These are phyloP conservation scores for Ailurus styani DNA, from an alignment of 2,113 vertebrate species.

Conservation along the genomic window DNA sequence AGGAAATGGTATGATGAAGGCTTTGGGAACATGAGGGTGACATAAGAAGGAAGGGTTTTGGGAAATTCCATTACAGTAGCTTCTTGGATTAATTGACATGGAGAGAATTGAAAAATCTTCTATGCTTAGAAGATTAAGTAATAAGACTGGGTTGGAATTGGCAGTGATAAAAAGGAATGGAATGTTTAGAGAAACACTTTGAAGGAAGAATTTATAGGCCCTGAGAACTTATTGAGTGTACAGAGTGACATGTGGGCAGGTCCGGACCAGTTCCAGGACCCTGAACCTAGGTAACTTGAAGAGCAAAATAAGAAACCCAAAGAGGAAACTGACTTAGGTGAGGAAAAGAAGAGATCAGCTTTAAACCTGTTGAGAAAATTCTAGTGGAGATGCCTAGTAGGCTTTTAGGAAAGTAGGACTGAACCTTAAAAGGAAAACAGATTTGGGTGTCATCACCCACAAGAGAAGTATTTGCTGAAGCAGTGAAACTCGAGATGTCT, in stretches of 20 bases:
- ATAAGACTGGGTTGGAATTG: neutral
- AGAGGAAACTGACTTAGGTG: neutral
- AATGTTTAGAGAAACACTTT: slow-evolving; percentile 37
- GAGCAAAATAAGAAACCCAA: neutral
- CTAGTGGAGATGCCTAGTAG: neutral
- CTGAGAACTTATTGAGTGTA: neutral
- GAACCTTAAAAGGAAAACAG: neutral
- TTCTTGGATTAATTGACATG: neutral
- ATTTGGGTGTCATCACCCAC: neutral
- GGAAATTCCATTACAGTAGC: slow-evolving; percentile 23
- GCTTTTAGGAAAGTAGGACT: neutral
- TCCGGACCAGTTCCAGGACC: neutral
- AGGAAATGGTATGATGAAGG: neutral
- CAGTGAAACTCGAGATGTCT: neutral
- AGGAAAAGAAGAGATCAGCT: neutral
- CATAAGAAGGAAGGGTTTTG: neutral
- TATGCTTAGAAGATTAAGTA: slow-evolving; percentile 36
- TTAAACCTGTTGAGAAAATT: neutral
- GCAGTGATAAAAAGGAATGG: slow-evolving; percentile 41
- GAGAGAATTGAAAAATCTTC: neutral
- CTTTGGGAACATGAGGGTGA: neutral
- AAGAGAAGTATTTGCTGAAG: neutral
- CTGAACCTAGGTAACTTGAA: neutral
- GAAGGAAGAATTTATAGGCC: slow-evolving; percentile 30
- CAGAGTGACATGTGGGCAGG: neutral